Base-by-base conservation (phyloP, 2,888 invertebrate species). In the Bimastos eiseni region DNA sequence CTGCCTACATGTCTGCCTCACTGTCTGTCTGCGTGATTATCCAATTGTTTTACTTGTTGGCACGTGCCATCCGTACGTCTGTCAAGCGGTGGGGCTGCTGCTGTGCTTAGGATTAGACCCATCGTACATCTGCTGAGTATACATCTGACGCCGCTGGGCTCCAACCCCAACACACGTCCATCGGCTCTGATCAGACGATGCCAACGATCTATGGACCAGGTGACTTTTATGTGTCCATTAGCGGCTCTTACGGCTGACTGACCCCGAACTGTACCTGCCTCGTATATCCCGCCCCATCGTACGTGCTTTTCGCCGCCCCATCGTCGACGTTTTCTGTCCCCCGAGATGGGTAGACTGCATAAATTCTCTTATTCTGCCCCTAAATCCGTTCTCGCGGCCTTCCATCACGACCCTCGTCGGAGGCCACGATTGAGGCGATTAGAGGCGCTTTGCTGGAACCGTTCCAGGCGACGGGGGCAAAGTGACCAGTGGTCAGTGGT, bases 151-250 rank as follows among this genome's bases (percentile, higher is more conserved):
- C 6, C 24, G 30, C 70, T 13, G n/a, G 30, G 30, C 70, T 70
- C 13, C 70, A n/a, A 11, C 30, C 17, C 4, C 30, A 17, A 17
- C 70, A 24, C 24, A 24, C 24, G 24, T 21, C 24, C 21, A 24
- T 2, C 49, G 3, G 6, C 3, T 1, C 24, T 49, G 49, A 49
- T 49, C 49, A 49, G 24, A 49, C 24, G 49, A 49, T 24, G 49
- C 49, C 49, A 49, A 24, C 70, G 70, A 70, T 70, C 30, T n/a
- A 70, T 13, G n/a, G 70, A 0, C 70, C 70, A 70, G 70, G 70
- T 70, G 70, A 70, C 70, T 70, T 70, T 70, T n/a, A 70, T n/a
- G n/a, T 70, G 30, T 70, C 70, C 70, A 70, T 70, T 70, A 70
- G 70, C 70, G 70, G 70, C 70, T n/a, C 70, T n/a, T 70, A 70